These are phyloP conservation scores for Salpingus planirostris DNA, from an alignment of 2,888 invertebrate species.

Conservation along the genomic window DNA sequence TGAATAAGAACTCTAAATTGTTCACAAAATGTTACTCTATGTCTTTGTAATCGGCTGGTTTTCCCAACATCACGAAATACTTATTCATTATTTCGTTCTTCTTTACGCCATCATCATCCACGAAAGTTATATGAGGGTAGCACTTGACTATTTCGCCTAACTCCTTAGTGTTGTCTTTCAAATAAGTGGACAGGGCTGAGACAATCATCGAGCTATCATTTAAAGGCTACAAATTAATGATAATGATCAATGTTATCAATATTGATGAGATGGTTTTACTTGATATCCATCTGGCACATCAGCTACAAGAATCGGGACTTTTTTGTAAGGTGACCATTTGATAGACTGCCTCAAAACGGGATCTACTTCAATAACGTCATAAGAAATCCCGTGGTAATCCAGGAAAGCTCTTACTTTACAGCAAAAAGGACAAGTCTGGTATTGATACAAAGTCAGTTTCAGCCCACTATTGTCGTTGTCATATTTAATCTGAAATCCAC, in stretches of 20 bases:
- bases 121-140: slow-evolving; percentile 64
- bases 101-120: slow-evolving; percentile 58
- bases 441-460: slow-evolving; percentile 86
- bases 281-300: slow-evolving; percentile 65
- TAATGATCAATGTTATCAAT: neutral
- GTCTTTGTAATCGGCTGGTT: too few species aligned
- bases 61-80: slow-evolving; percentile 78
- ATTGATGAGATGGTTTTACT: slow-evolving; percentile 36
- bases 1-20: slow-evolving; percentile 23
- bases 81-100: slow-evolving; percentile 74
- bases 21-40: too few species aligned
- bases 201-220: slow-evolving; percentile 93
- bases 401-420: slow-evolving; percentile 88
- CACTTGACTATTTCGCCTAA: slow-evolving; percentile 64
- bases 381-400: slow-evolving; percentile 87
- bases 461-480: slow-evolving; percentile 58
- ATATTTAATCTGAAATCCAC: slow-evolving; percentile 50
- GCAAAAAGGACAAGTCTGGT: slow-evolving; percentile 96
- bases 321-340: slow-evolving; percentile 88
- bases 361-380: slow-evolving; percentile 95
- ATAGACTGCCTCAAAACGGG: slow-evolving; percentile 86
- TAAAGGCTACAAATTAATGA: slow-evolving; percentile 56
- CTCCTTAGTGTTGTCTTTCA: slow-evolving; percentile 50
- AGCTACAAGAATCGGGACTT: slow-evolving; percentile 85
- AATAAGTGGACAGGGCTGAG: slow-evolving; percentile 72